These are phyloP conservation scores for Xanthostigma xanthostigma DNA, from an alignment of 2,888 invertebrate genomes.

Conservation along the genomic window DNA sequence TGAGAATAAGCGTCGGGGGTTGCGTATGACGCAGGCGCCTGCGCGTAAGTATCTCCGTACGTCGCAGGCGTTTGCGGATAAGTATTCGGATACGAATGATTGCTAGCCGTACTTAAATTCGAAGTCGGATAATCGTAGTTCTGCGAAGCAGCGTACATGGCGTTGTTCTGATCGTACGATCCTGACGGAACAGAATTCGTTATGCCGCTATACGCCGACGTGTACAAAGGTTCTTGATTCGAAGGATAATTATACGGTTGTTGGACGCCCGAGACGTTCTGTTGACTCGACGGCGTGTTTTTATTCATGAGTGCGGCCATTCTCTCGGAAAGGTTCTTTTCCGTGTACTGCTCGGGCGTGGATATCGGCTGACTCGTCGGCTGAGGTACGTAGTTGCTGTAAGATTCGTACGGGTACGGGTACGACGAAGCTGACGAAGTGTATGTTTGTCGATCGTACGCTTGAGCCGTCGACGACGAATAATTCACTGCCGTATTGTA, in stretches of 20 bases:
- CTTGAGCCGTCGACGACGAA: not conserved
- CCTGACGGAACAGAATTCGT: not conserved
- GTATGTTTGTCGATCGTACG: not conserved
- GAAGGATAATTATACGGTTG: not conserved
- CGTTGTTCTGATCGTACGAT: not conserved
- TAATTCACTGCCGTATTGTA: not conserved
- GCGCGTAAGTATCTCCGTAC: no score
- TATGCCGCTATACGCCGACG: no score
- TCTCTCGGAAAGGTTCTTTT: constrained; percentile 14
- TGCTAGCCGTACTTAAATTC: not conserved
- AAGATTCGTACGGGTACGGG: not conserved
- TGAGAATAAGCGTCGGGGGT: no score
- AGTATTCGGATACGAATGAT: not conserved
- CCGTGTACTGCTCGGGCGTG: constrained; percentile 11
- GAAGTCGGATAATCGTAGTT: not conserved
- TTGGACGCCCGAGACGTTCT: constrained; percentile 4
- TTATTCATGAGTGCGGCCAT: constrained; percentile 15
- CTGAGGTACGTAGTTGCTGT: constrained; percentile 3
- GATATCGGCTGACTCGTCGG: not conserved
- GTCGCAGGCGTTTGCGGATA: not conserved
- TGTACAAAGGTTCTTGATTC: no score
- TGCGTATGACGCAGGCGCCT: no score
- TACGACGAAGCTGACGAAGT: not conserved
- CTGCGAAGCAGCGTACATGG: not conserved
- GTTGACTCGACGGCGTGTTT: constrained; percentile 18